Conservation (phyloP, 2,797 vertebrate species). For the Percopsis omiscomaycus region DNA sequence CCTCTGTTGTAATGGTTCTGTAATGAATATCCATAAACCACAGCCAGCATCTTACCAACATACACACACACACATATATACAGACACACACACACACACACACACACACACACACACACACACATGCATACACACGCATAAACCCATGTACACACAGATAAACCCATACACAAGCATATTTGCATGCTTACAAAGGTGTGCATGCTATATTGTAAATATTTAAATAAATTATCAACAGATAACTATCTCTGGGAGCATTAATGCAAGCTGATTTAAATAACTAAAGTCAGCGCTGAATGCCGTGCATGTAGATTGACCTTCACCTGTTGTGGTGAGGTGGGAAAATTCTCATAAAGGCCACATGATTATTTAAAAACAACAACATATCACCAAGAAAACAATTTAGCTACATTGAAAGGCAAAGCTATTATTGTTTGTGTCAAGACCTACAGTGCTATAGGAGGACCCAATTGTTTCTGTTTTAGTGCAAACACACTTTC, state of each 20-base stretch:
- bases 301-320: too few species aligned
- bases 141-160: constrained; percentile 10
- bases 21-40: constrained; percentile 75
- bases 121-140: constrained; percentile 6
- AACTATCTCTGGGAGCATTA: neutral
- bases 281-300: neutral
- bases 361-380: too few species aligned
- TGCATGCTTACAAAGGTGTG: neutral
- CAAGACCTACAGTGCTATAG: too few species aligned
- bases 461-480: too few species aligned
- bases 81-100: neutral
- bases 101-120: constrained; percentile 5
- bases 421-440: too few species aligned
- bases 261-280: neutral
- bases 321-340: too few species aligned
- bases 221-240: neutral
- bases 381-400: too few species aligned
- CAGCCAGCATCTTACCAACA: constrained; percentile 40
- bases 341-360: too few species aligned
- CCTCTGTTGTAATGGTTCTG: constrained; percentile 70
- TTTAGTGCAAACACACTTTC: too few species aligned
- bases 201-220: constrained; percentile 3
- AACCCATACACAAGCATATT: neutral
- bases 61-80: constrained; percentile 15
- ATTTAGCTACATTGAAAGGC: too few species aligned